Evolutionary conservation across 2,888 invertebrate genomes (phyloP), one percentile per base, ranked within the genome.

Genomic region (Epinotia brunnichana): DNA sequence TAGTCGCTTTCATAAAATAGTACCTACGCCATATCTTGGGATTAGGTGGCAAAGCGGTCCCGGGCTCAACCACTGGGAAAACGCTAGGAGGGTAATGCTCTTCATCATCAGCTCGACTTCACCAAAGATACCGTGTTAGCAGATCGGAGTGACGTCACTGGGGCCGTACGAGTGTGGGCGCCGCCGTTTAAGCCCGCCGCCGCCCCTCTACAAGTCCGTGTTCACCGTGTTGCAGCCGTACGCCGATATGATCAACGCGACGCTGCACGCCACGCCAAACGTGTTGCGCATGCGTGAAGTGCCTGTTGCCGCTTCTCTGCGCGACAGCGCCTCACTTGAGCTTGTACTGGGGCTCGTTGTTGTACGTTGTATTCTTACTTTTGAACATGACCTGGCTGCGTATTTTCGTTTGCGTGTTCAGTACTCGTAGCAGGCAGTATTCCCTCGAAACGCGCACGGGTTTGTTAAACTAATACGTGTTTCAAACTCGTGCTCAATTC

Each of bases 61-160:
- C 35, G 35, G 29, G 29, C 29, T 29, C 35, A 1, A 35, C 35
- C 0, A 35, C 35, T 9, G 35, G 35, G 1, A 35, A 35, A 35
- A 35, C 35, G n/a, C n/a, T n/a, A n/a, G n/a, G n/a, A n/a, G n/a
- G n/a, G n/a, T 35, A 9, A 35, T 9, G 35, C 9, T 15, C 44
- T 44, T 44, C 44, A 44, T 13, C 44, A 44, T 44, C 44, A 15
- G 44, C 44, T 44, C 15, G 44, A 13, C 44, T 44, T 41, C 41
- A 41, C 41, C 41, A 41, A 11, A 13, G 13, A 13, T 41, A 74
- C 2, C 48, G 44, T 54, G 7, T 29, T 35, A 0, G n/a, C 72
- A 87, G 85, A 81, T 89, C 76, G 90, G 83, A 63, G 85, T 90
- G 54, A 89, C 90, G 57, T 90, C 90, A 56, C 85, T 90, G 89